Evolutionary conservation across 1,140 invertebrate species (phyloP), one percentile per base, ranked within the genome.

Genomic region (Brevipalpus yothersi): DNA sequence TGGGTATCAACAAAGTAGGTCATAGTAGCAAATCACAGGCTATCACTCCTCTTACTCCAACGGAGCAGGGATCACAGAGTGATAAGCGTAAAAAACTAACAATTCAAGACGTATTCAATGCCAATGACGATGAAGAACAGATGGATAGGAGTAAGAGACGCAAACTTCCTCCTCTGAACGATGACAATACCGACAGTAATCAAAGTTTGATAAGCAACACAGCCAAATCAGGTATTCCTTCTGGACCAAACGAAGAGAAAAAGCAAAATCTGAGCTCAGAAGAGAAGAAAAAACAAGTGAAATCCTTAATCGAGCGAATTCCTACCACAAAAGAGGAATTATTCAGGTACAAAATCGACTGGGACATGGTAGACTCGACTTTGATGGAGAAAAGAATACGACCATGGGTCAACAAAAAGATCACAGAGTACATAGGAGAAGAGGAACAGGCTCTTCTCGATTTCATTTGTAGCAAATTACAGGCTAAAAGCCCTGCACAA

Each of bases 321-420:
- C 94, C 94, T 55, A 97, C 92, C 51, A 86, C 87, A 68, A 96
- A 96, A 75, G 84, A 86, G 62, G 86, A 90, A 66, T 75, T 98
- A 51, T 98, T 97, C 75, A 84, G 81, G 58, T 95, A 87, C 75
- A 80, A 83, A 66, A 78, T 98, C 41, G 90, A 96, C 70, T 94
- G 92, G 78, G 77, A 79, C 62, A 82, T 84, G 70, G 83, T 91
- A 58, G 82, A 86, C 72, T 65, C 83, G 80, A 72, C 73, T 65
- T 73, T 97, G 64, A 95, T 97, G 86, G 90, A 96, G 71, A 88
- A 86, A 69, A 80, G 92, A 69, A 94, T 98, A 71, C 80, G 89
- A 66, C 93, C 93, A 55, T 98, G 94, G 94, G 92, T 98, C 60
- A 95, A 94, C 73, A 98, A 97, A 73, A 98, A 98, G 74, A 96